These are phyloP conservation scores for Takifugu ocellatus DNA, from an alignment of 2,797 vertebrate species.

Conservation along the genomic window DNA sequence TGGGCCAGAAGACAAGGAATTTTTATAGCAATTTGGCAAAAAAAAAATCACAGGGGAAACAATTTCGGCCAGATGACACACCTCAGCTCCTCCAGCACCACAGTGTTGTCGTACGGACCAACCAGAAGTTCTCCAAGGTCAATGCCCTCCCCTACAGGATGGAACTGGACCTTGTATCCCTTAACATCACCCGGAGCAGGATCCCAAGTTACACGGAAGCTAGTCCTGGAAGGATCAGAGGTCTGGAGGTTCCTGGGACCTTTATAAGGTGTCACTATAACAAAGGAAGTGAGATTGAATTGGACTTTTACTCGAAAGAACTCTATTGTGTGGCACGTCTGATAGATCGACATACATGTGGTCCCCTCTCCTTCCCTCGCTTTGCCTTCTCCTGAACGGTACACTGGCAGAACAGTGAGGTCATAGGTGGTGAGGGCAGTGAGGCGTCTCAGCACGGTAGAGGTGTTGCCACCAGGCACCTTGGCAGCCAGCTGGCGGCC, in stretches of 20 bases:
- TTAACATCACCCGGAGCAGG: conserved; percentile 89
- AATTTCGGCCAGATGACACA: conserved; percentile 48
- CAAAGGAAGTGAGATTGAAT: not conserved
- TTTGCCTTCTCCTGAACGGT: conserved; percentile 89
- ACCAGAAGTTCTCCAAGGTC: conserved; percentile 85
- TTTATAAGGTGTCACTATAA: conserved; percentile 87
- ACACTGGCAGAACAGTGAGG: conserved; percentile 87
- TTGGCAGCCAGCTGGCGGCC: conserved; percentile 88
- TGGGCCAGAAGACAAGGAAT: conserved; percentile 15
- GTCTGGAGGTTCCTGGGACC: conserved; percentile 93
- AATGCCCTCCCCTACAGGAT: conserved; percentile 81
- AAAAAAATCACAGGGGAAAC: not conserved
- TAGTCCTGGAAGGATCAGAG: conserved; percentile 92
- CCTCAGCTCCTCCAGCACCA: conserved; percentile 96
- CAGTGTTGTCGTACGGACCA: conserved; percentile 94
- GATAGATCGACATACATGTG: conserved; percentile 80
- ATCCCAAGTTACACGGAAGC: conserved; percentile 97
- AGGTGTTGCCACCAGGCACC: conserved; percentile 78
- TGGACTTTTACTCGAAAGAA: conserved; percentile 1
- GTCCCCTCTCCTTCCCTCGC: conserved; percentile 90
- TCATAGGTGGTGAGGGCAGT: conserved; percentile 88
- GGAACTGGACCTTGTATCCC: conserved; percentile 94
- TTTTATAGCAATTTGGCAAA: not conserved
- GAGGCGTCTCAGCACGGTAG: conserved; percentile 84
- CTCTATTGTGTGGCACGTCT: conserved; percentile 1